Evolutionary conservation across 2,888 invertebrate species (phyloP), one percentile per base, ranked within the genome.

Genomic region (Synergus gifuensis): DNA sequence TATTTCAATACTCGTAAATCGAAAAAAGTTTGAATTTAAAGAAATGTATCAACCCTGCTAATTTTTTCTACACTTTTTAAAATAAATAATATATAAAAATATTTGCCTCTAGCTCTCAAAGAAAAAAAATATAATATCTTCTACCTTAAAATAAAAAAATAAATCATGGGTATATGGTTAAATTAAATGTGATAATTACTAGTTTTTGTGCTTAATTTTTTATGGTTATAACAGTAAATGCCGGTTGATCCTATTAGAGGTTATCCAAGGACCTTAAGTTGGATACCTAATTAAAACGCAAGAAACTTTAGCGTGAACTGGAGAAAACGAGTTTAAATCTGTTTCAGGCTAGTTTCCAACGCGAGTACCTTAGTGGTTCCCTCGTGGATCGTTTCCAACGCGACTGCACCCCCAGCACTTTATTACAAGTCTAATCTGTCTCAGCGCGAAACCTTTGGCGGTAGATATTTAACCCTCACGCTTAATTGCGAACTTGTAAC

Each of bases 311-410:
- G 87, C 84, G 84, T 84, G 85, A 84, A 83, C 87, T 86, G 86
- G 88, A 89, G 90, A 87, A 90, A 91, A 91, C 91, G 91, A 92
- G 92, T 91, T 92, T 92, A 92, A 92, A 92, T 92, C 92, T 91
- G 91, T 92, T 92, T 91, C 91, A 89, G 86, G 88, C 88, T 89
- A 88, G 90, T 91, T 90, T 90, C 90, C 86, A 87, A 87, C 87
- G 89, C 87, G 88, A 88, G 87, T 89, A 89, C 90, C 91, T 90
- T 92, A 91, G 92, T 91, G 90, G 89, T 90, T 92, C 91, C 92
- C 92, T 87, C 85, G 91, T 90, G 89, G 89, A 90, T 89, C 90
- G 90, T 92, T 92, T 89, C 89, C 89, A 87, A 87, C 89, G 88
- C 88, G 88, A 89, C 87, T 88, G 85, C 85, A 87, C 86, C 89